Conservation (phyloP, 2,113 vertebrate genomes). For the Phalacrocorax pelagicus region DNA sequence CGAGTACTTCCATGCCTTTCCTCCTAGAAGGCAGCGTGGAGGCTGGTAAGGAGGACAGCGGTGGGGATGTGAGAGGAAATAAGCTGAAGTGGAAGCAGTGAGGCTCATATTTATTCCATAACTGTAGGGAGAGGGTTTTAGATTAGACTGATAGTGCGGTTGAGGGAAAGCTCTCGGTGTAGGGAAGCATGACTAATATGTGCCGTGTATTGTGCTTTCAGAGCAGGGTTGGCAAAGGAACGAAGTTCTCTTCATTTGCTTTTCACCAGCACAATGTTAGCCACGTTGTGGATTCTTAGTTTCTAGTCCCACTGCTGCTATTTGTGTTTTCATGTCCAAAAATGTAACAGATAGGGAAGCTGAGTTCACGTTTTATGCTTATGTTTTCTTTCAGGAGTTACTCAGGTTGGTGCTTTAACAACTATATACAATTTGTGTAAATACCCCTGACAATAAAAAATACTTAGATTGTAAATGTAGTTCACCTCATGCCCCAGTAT, state of each 20-base stretch:
- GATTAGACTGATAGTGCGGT: fast-evolving
- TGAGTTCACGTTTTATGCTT: background rate
- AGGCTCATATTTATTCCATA: background rate
- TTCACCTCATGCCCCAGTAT: background rate
- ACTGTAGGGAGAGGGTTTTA: background rate
- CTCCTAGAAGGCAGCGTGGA: background rate
- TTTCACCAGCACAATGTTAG: background rate
- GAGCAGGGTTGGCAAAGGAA: background rate
- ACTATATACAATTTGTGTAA: background rate
- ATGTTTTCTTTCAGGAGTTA: background rate
- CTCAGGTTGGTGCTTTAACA: background rate
- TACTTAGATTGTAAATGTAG: background rate
- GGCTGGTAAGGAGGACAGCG: background rate
- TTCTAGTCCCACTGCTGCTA: background rate
- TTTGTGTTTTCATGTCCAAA: background rate
- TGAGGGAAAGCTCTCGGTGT: background rate
- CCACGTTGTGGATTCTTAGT: fast-evolving
- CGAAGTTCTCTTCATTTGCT: background rate
- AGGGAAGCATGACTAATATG: background rate
- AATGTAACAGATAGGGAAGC: background rate
- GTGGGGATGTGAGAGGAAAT: background rate
- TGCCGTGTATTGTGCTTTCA: background rate
- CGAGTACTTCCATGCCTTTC: fast-evolving
- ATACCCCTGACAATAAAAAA: background rate
- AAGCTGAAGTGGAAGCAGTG: background rate